phyloP scores from a whole-genome alignment of 2,797 vertebrate species.

The Luscinia luscinia region DNA sequence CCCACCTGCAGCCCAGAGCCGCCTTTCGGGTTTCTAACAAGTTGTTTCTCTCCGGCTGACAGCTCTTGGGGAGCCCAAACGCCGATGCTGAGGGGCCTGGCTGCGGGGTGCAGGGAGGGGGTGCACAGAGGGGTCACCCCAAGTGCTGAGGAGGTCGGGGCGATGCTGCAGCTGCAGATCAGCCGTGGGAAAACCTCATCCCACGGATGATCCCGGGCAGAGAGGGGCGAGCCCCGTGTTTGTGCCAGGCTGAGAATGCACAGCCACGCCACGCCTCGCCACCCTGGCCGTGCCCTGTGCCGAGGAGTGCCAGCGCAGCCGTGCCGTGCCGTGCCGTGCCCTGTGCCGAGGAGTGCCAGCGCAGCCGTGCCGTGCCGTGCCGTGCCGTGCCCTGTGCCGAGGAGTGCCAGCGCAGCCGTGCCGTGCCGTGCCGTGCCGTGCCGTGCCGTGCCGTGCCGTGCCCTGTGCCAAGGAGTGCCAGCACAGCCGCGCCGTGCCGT shows the following conservation, averaged over 20 bases:
- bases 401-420: too few species aligned
- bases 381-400: too few species aligned
- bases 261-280: accelerated
- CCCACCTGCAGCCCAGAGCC: constrained; percentile 58
- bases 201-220: accelerated
- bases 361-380: neutral
- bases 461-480: too few species aligned
- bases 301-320: too few species aligned
- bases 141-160: accelerated
- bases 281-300: neutral
- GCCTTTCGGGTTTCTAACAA: constrained; percentile 63
- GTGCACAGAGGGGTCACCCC: neutral
- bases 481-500: neutral
- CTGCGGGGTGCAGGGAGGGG: neutral
- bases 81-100: accelerated
- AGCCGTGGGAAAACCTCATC: neutral
- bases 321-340: too few species aligned
- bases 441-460: neutral
- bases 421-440: neutral
- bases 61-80: neutral
- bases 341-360: too few species aligned
- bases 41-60: neutral
- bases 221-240: accelerated
- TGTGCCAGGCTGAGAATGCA: neutral
- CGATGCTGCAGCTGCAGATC: neutral